Percentiles rank a stretch among this genome's conserved stretches.
Conservation (phyloP, 2,888 invertebrate species). For the Boloria euphrosyne region DNA sequence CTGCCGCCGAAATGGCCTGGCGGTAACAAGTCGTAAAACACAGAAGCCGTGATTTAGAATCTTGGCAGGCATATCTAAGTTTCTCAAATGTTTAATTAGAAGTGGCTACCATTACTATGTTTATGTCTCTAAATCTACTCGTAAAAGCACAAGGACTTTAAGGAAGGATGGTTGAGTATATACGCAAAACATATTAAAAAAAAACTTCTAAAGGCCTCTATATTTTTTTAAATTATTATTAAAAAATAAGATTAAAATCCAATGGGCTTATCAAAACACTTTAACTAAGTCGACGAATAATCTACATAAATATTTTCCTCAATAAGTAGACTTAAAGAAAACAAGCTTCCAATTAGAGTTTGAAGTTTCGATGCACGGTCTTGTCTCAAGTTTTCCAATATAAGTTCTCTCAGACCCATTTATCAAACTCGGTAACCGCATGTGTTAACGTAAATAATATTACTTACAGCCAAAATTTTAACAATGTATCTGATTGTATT, state of each 20-base stretch:
- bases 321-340: slow-evolving; percentile 19
- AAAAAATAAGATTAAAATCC: neutral
- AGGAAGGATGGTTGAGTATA: too few relatives aligned
- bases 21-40: slow-evolving; percentile 9
- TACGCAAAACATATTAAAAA: too few relatives aligned
- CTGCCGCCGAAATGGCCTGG: slow-evolving; percentile 9
- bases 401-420: slow-evolving; percentile 39
- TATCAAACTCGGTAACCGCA: slow-evolving; percentile 35
- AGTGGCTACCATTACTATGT: neutral
- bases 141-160: too few relatives aligned
- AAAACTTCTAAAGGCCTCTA: neutral
- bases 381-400: slow-evolving; percentile 44
- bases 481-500: slow-evolving; percentile 14
- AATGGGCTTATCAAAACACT: neutral
- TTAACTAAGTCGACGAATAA: too few relatives aligned
- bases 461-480: slow-evolving; percentile 15
- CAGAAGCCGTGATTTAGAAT: slow-evolving; percentile 14
- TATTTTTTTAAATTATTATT: neutral
- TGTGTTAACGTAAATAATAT: slow-evolving; percentile 29
- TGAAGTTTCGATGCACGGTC: slow-evolving; percentile 30
- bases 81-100: slow-evolving; percentile 10
- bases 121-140: neutral
- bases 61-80: slow-evolving; percentile 7
- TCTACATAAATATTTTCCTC: neutral
- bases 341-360: slow-evolving; percentile 30